Conservation (phyloP, 2,888 invertebrate genomes). For the Acleris sparsana region DNA sequence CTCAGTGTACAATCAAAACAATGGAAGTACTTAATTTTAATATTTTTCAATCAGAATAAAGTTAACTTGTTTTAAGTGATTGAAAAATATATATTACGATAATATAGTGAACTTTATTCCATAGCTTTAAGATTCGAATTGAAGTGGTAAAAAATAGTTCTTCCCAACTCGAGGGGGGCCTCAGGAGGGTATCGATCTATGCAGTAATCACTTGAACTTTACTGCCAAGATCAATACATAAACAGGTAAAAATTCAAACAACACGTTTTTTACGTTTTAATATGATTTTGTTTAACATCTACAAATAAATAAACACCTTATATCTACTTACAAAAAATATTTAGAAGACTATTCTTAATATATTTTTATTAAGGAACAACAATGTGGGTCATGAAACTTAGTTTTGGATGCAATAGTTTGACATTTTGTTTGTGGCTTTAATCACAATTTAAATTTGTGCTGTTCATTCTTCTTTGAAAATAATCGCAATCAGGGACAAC, state of each 20-base stretch:
- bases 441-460: constrained; percentile 55
- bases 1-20: too few relatives aligned
- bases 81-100: too few relatives aligned
- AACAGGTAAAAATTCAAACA: background rate
- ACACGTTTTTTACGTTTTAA: background rate
- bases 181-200: too few relatives aligned
- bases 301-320: constrained; percentile 26
- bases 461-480: constrained; percentile 68
- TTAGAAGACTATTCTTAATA: constrained; percentile 7
- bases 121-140: too few relatives aligned
- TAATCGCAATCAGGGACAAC: constrained; percentile 80
- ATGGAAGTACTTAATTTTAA: too few relatives aligned
- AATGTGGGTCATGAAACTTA: background rate
- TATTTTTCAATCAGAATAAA: too few relatives aligned
- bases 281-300: constrained; percentile 11
- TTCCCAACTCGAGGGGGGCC: too few relatives aligned
- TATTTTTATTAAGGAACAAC: constrained; percentile 6
- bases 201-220: too few relatives aligned
- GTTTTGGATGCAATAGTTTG: background rate
- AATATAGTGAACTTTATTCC: too few relatives aligned
- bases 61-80: too few relatives aligned
- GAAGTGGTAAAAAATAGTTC: too few relatives aligned
- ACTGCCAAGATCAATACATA: too few relatives aligned
- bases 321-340: background rate
- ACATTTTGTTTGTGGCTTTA: background rate